Base-by-base conservation (phyloP, 2,113 vertebrate species). In the Corythaixoides concolor region DNA sequence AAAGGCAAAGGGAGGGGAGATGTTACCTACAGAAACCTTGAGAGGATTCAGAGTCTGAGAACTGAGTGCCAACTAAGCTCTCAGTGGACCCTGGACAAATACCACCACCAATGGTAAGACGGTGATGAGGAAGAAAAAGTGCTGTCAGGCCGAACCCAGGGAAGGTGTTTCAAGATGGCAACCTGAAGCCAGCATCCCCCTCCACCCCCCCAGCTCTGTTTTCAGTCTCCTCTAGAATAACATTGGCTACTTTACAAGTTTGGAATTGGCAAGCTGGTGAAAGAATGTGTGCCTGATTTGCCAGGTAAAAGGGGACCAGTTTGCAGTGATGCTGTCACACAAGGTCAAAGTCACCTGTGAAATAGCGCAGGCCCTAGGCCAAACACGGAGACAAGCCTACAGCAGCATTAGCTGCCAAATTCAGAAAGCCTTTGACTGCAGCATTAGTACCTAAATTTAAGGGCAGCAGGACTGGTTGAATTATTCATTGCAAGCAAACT, bases 351-450 rank as follows among this genome's bases (percentile, higher is more conserved):
- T 55, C 75, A 85, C 72, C 76, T 74, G 37, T 35, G 68, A 86
- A 86, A 92, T 0, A 84, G 28, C 4, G 8, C 47, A 27, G 13
- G 85, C 88, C 39, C 16, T 73, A 70, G 88, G 88, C 67, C 72
- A 92, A 86, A 86, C 53, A 73, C 4, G 0, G 53, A 90, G 85
- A 88, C 82, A 62, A 90, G 35, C 85, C 79, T 45, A 39, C 78
- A 88, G 62, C 0, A 39, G 39, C 75, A 26, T 85, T 56, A 80
- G 62, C 82, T 94, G 78, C 75, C 59, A 80, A 82, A 75, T 49
- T 88, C 88, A 45, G 79, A 85, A 93, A 93, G 75, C 74, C 90
- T 94, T 83, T 92, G 62, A 77, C 75, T 94, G 75, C 85, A 77
- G 45, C 33, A 12, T 76, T 73, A 88, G 80, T 66, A 64, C 53